These are phyloP conservation scores for Microtus oregoni DNA, from an alignment of 2,113 vertebrate species.

Conservation along the genomic window DNA sequence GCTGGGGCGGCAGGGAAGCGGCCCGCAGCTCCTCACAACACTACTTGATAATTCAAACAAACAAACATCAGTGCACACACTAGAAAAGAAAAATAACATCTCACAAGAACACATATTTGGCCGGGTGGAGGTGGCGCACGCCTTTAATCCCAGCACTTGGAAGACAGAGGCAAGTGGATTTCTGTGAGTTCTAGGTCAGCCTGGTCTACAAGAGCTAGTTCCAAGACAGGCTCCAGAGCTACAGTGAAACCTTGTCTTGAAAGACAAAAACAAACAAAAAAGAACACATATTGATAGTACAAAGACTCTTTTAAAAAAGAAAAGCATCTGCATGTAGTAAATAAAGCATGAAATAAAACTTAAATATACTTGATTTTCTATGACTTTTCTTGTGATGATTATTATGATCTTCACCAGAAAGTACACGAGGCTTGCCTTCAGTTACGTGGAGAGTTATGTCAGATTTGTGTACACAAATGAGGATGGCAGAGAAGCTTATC, in stretches of 20 bases:
- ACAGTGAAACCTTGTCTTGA: too few relatives aligned
- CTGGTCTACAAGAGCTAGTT: too few relatives aligned
- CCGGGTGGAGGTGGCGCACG: accelerated
- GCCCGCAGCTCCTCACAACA: too few relatives aligned
- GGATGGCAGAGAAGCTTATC: not conserved
- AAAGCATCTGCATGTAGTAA: not conserved
- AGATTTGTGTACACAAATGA: not conserved
- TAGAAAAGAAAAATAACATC: not conserved
- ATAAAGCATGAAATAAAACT: not conserved
- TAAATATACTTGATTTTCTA: not conserved
- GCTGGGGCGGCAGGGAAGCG: too few relatives aligned
- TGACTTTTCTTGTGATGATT: not conserved
- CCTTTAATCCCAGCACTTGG: too few relatives aligned
- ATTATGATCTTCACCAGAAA: not conserved
- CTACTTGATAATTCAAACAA: not conserved
- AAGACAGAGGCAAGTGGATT: too few relatives aligned
- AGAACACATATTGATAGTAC: not conserved
- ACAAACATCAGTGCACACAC: not conserved
- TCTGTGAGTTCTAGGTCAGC: too few relatives aligned
- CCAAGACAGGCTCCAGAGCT: too few relatives aligned
- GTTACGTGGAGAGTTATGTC: not conserved
- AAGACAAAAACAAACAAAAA: not conserved
- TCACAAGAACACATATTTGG: conserved; percentile 38
- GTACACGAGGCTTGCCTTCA: not conserved
- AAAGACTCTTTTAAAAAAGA: not conserved